A percentile compares a stretch with the other conserved stretches of the same genome.
Conservation (phyloP, 2,888 invertebrate species). For the Autographa gamma region DNA sequence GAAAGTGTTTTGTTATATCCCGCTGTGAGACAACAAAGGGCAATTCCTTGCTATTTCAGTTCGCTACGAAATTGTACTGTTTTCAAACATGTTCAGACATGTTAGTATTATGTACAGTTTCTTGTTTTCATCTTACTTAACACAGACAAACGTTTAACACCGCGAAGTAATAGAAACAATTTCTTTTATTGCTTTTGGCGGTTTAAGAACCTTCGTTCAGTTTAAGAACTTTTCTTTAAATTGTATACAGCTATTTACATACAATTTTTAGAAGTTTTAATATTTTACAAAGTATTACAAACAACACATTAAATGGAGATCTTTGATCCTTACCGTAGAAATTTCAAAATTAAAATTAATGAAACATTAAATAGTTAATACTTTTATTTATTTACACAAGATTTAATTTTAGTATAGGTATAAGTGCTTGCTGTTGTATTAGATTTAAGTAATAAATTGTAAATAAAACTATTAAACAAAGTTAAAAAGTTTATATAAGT, state of each 20-base stretch:
- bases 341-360: no score
- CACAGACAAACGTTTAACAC: not conserved
- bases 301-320: no score
- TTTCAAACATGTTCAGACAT: slow-evolving; percentile 26
- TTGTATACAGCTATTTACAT: not conserved
- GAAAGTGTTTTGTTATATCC: slow-evolving; percentile 15
- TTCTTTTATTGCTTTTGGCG: not conserved
- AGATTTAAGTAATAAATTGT: no score
- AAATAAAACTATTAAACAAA: no score
- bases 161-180: not conserved
- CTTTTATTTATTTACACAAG: no score
- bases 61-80: slow-evolving; percentile 14
- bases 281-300: no score
- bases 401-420: no score
- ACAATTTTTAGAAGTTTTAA: not conserved
- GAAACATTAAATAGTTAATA: no score
- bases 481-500: no score
- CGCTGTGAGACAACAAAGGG: slow-evolving; percentile 47
- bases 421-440: no score
- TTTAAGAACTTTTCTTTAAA: not conserved
- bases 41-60: slow-evolving; percentile 27
- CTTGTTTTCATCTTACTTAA: not conserved
- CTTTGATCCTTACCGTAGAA: no score
- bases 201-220: not conserved
- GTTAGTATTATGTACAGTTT: slow-evolving; percentile 9